Percentiles rank a stretch among this genome's conserved stretches.
phyloP scores from a whole-genome alignment of 2,113 vertebrate species.

The Megaceryle maxima region DNA sequence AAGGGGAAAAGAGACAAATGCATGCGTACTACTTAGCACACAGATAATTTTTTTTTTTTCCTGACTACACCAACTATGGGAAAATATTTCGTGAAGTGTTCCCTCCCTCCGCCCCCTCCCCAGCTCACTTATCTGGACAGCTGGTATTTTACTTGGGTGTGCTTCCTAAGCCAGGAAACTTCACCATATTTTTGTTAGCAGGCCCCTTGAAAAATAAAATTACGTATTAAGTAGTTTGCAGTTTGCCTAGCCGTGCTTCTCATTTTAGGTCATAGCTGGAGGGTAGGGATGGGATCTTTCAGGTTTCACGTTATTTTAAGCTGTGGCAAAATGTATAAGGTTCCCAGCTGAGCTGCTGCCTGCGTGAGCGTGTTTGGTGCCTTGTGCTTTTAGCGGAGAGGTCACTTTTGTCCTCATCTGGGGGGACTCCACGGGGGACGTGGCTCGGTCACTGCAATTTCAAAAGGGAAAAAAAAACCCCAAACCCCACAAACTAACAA shows the following conservation, averaged over 20 bases:
- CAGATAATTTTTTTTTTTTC: constrained; percentile 22
- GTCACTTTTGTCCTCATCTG: constrained; percentile 13
- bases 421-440: not conserved
- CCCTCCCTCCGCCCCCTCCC: constrained; percentile 37
- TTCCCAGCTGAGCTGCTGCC: constrained; percentile 7
- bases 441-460: not conserved
- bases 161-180: constrained; percentile 67
- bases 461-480: not conserved
- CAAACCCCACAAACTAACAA: too few relatives aligned
- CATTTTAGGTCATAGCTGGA: constrained; percentile 50
- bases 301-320: constrained; percentile 31
- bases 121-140: constrained; percentile 60
- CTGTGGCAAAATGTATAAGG: constrained; percentile 10
- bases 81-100: constrained; percentile 45
- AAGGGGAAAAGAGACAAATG: constrained; percentile 38
- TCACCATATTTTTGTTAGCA: constrained; percentile 58
- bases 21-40: constrained; percentile 48
- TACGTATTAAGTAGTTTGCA: constrained; percentile 51
- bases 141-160: constrained; percentile 65
- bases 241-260: constrained; percentile 38
- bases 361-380: not conserved
- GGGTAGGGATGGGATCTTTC: constrained; percentile 55
- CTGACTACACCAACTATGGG: constrained; percentile 53
- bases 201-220: constrained; percentile 64
- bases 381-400: not conserved